A percentile compares a stretch with the other conserved stretches of the same genome.
Conservation (phyloP, 2,888 invertebrate genomes). For the Leptopterna dolabrata region DNA sequence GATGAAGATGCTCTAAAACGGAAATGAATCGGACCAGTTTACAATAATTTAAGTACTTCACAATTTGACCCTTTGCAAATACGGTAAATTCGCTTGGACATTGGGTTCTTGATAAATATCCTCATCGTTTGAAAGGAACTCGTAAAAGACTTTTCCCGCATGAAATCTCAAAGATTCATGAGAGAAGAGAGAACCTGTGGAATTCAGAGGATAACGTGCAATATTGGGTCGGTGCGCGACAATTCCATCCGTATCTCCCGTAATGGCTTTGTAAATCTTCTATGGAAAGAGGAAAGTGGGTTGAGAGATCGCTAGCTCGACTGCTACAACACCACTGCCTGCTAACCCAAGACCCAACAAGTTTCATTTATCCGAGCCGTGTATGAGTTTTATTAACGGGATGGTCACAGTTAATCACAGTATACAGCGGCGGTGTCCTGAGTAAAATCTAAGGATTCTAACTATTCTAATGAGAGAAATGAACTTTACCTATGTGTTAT, state of each 20-base stretch:
- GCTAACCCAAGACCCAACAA: background rate
- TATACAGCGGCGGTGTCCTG: background rate
- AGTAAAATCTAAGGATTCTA: background rate
- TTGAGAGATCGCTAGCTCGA: background rate
- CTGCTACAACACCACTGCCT: background rate
- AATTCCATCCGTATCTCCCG: background rate
- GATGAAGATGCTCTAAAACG: too few relatives aligned
- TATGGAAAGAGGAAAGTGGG: background rate
- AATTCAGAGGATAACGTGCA: background rate
- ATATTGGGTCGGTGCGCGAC: background rate
- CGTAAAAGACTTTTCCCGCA: background rate
- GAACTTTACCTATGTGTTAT: too few relatives aligned
- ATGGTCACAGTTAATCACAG: background rate
- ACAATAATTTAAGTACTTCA: too few relatives aligned
- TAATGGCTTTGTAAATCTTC: slow-evolving; percentile 7
- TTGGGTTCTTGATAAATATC: too few relatives aligned
- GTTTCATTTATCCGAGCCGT: background rate
- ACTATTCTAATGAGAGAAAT: background rate
- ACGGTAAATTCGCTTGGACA: too few relatives aligned
- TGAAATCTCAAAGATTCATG: background rate
- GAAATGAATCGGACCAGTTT: too few relatives aligned
- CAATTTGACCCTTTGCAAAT: too few relatives aligned
- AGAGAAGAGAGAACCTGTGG: background rate
- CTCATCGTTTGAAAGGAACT: background rate
- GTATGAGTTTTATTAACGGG: background rate